Conservation (phyloP, 2,113 vertebrate genomes). For the Rana temporaria region DNA sequence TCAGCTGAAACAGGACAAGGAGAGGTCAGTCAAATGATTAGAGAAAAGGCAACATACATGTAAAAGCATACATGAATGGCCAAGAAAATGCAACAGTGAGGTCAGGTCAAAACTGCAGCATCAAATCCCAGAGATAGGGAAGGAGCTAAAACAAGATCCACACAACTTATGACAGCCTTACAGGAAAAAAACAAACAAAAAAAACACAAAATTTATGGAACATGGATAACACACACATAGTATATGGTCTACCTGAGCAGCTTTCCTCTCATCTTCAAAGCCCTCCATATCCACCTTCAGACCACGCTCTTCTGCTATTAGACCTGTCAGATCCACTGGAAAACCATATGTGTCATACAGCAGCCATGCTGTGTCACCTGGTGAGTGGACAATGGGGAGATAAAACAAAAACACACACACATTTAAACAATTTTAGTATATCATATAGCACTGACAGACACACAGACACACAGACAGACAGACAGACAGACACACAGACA, state of each 20-base stretch:
- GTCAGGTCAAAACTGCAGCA: no score
- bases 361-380: constrained; percentile 96
- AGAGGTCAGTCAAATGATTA: not conserved
- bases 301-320: constrained; percentile 96
- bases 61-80: no score
- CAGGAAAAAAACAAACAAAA: no score
- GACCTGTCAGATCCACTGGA: constrained; percentile 91
- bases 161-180: no score
- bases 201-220: no score
- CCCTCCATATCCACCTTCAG: constrained; percentile 84
- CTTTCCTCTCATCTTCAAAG: constrained; percentile 94
- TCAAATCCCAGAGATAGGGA: no score
- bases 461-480: no score
- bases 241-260: constrained; percentile 83
- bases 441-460: not conserved
- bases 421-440: not conserved
- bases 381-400: not conserved
- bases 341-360: constrained; percentile 96
- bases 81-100: no score
- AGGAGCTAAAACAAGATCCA: no score
- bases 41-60: no score
- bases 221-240: no score
- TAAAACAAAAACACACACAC: not conserved
- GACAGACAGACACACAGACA: no score
- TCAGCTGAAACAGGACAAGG: constrained; percentile 73